Base-by-base conservation (phyloP, 2,888 invertebrate genomes). In the Macropis europaea region DNA sequence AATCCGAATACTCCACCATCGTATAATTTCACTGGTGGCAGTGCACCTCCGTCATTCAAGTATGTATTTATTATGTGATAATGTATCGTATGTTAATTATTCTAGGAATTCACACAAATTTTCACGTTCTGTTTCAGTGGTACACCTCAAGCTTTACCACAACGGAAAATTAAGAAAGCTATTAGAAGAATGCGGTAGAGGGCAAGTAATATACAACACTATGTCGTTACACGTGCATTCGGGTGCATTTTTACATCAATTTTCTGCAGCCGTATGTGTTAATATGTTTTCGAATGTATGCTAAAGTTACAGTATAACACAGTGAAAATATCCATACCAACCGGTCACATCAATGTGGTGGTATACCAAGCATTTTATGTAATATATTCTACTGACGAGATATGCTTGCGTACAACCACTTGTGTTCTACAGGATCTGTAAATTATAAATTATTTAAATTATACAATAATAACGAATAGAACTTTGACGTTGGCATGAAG, bases 1-100 rank as follows among this genome's bases (percentile, higher is more conserved):
- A 90, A 91, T 81, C 90, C 91, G 3, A 90, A 88, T 67, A 85
- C 88, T 30, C 88, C 88, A 76, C 92, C 92, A 34, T 86, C 90
- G 4, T 92, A 91, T 79, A 92, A 92, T 70, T 92, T 92, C 68
- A 91, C 92, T 3, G 90, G 90, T 48, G 91, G 91, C 45, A 84
- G 79, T 48, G 87, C 88, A 66, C 87, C 90, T 53, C 82, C 90
- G 1, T 72, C 86, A 56, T 92, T 92, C 83, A 90, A 89, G 92
- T 92, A 88, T 90, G 90, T 90, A 76, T 48, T 19, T 32, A 38
- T 45, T 15, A 6, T 15, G 13, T 17, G 38, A 30, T 26, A 15
- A 34, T 28, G 15, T 1, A 7, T 24, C 7, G 3, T 56, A 19
- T 0, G 9, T 7, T 2, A 6, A 6, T 13, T 9, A 40, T 22